Base-by-base conservation (phyloP, 2,797 vertebrate genomes). In the Acipenser oxyrinchus region DNA sequence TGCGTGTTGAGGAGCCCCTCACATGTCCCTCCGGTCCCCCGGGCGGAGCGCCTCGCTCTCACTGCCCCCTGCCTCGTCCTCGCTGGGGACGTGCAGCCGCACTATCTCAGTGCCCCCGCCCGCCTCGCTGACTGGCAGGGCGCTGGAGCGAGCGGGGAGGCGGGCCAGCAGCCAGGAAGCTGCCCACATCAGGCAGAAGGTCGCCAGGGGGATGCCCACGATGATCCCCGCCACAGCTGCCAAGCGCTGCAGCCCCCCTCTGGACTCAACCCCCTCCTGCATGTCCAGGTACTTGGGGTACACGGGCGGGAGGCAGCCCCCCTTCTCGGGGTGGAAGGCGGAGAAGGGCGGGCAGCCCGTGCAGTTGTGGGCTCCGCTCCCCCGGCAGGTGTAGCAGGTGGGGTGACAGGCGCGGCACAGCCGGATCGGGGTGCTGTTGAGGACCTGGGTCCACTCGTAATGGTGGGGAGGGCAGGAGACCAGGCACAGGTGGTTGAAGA, bases 391-490 rank as follows among this genome's bases (percentile, higher is more conserved):
- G 8, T 68, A 50, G 62, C 71, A 75, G 69, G 15, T 66, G 7
- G 6, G 65, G 15, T 72, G 71, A 67, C 73, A 72, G 4, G 65
- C 53, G 66, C 13, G 10, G 18, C 18, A 18, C 18, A 18, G 18
- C 18, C 73, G 18, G 18, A 67, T 72, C 69, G 63, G 75, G 66
- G 68, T 70, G 77, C 77, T 80, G 55, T 73, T 70, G 61, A 63
- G 67, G 7, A 55, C 66, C 49, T 18, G 18, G 18, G 18, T 18
- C 18, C 63, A 73, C 60, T 70, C 55, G 11, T 70, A 71, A 50
- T 70, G 67, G 63, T 68, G 70, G 10, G 68, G 68, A n/a, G 70
- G 71, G n/a, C 70, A 76, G 68, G 62, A 62, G 48, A 49, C 52
- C 66, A 72, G 48, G 63, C 70, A 73, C 63, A 71, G 18, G n/a